These are phyloP conservation scores for Datnioides undecimradiatus DNA, from an alignment of 2,113 vertebrate genomes.

Conservation along the genomic window DNA sequence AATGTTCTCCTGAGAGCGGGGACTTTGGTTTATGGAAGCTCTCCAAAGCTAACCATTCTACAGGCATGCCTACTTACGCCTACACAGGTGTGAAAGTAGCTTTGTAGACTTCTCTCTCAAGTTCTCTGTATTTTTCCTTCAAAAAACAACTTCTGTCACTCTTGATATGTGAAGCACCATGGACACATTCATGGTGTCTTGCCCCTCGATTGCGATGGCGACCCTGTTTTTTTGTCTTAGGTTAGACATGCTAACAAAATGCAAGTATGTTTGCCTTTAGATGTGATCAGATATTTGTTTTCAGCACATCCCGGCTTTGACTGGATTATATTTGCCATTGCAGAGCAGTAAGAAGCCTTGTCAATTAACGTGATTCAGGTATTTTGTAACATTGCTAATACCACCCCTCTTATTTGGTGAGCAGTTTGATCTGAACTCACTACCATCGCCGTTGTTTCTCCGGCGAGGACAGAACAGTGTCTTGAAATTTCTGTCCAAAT, in stretches of 20 bases:
- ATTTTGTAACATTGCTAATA: neutral
- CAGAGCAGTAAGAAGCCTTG: neutral
- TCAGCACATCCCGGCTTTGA: neutral
- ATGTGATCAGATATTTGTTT: neutral
- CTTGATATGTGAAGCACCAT: neutral
- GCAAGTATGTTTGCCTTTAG: neutral
- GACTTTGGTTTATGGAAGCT: too few species aligned
- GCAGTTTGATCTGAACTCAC: constrained; percentile 13
- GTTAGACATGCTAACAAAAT: too few species aligned
- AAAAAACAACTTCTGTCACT: neutral
- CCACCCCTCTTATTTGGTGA: constrained; percentile 2
- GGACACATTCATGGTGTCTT: neutral
- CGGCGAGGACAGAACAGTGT: constrained; percentile 1
- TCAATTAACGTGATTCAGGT: neutral
- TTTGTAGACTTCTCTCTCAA: neutral
- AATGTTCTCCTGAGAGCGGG: too few species aligned
- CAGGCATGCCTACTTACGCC: neutral
- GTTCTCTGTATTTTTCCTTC: neutral
- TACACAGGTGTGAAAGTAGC: neutral
- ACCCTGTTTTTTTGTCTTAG: neutral
- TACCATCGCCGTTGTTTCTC: neutral
- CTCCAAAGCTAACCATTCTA: neutral
- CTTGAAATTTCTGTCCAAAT: constrained; percentile 24
- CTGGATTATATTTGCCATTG: neutral
- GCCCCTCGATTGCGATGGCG: neutral